phyloP scores from a whole-genome alignment of 2,888 invertebrate genomes.

The Gastrophysa polygoni region DNA sequence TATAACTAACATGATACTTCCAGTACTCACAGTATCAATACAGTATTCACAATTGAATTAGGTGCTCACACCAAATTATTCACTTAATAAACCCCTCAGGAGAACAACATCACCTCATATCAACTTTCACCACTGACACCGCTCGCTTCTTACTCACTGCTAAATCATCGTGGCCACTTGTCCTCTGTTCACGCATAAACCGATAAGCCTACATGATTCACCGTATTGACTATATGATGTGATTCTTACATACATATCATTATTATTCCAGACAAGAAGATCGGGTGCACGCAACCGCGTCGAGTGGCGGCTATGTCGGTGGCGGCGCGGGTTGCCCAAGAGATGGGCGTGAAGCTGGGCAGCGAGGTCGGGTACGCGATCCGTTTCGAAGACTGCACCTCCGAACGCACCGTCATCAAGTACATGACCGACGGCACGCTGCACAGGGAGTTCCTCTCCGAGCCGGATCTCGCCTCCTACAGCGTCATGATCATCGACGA shows the following conservation, averaged over 20 bases:
- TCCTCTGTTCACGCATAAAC: no score
- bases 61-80: no score
- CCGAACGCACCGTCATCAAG: constrained; percentile 94
- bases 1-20: no score
- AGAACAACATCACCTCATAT: no score
- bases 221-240: neutral
- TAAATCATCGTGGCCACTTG: no score
- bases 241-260: neutral
- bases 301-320: constrained; percentile 99
- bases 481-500: constrained; percentile 99
- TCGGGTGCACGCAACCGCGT: constrained; percentile 97
- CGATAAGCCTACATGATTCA: no score
- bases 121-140: no score
- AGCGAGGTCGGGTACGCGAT: constrained; percentile 91
- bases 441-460: constrained; percentile 94
- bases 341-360: constrained; percentile 95
- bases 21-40: no score
- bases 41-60: no score
- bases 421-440: constrained; percentile 99
- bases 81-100: no score
- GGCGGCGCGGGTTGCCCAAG: constrained; percentile 95
- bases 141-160: no score
- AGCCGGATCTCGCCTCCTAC: constrained; percentile 94
- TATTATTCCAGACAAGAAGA: constrained; percentile 52
- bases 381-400: constrained; percentile 98